Evolutionary conservation across 2,888 invertebrate species (phyloP), one percentile per base, ranked within the genome.

Genomic region (Oeneis ivallda): DNA sequence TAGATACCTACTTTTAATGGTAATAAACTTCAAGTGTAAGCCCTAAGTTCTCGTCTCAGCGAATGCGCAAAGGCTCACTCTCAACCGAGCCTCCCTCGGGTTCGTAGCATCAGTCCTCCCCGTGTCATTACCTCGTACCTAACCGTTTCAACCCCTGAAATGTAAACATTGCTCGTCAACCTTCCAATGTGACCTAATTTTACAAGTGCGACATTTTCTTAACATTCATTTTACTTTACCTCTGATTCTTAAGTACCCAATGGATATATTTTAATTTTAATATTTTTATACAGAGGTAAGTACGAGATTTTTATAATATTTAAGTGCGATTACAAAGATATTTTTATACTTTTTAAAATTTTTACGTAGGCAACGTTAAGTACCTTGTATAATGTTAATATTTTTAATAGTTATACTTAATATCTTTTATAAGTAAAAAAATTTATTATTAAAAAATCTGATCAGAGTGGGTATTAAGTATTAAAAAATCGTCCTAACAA

Each of bases 61-160:
- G 78, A 81, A 75, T 88, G 87, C 90, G 90, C 86, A 81, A 75
- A 81, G 75, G 81, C 85, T 87, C 91, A 87, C 81, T 89, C 82
- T 81, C 78, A 76, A 73, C 71, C 78, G 75, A 80, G 81, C 87
- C 79, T 82, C 78, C 82, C 80, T 76, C 74, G 76, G 72, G 78
- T 73, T 75, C 75, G 78, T 77, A 68, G 65, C 71, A 69, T 64
- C 61, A 65, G 64, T 70, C 64, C 65, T 65, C 67, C 69, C 65
- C 53, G 58, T 39, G 50, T 54, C 53, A 64, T 66, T 61, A 57
- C 52, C 71, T 65, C 68, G 66, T 70, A 69, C 65, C 64, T 68
- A 64, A 64, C 72, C 64, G 71, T 76, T 72, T 69, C 61, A 65
- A 62, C 68, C 61, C 65, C 50, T 62, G 45, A 66, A 70, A 78